phyloP scores from a whole-genome alignment of 2,888 invertebrate genomes.

The Creontiades dilutus region DNA sequence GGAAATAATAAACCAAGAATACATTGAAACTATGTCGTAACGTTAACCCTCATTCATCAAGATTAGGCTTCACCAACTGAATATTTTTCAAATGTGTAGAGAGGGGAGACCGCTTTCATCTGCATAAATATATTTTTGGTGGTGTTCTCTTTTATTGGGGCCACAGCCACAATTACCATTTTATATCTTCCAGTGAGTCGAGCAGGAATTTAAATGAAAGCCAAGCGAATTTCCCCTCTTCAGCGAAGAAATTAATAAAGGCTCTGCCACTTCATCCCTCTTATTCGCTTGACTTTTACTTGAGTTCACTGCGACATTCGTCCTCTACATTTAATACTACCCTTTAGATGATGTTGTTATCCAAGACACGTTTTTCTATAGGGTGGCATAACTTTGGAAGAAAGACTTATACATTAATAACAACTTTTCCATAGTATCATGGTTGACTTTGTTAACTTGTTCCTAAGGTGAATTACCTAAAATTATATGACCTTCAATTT shows the following conservation, averaged over 20 bases:
- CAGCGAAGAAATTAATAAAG: constrained; percentile 41
- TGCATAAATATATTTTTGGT: not conserved
- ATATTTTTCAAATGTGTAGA: not conserved
- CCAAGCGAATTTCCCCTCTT: constrained; percentile 13
- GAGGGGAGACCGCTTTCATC: not conserved
- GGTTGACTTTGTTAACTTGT: no score
- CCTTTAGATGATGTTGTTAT: not conserved
- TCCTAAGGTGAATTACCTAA: no score
- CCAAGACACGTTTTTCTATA: no score
- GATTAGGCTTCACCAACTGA: no score
- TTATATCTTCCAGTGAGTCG: constrained; percentile 1
- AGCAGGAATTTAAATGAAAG: constrained; percentile 37
- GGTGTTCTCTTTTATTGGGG: not conserved
- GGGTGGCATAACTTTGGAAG: no score
- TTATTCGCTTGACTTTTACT: constrained; percentile 9
- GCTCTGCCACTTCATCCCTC: not conserved
- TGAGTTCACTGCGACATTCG: constrained; percentile 13
- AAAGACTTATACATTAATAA: no score
- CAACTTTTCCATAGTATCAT: no score
- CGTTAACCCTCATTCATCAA: no score
- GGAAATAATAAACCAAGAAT: no score
- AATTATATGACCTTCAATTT: no score
- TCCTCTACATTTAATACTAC: not conserved
- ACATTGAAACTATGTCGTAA: no score
- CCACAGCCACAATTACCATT: constrained; percentile 9